Evolutionary conservation across 1,140 invertebrate genomes (phyloP).

Genomic region (Cyphomyrmex costatus): DNA sequence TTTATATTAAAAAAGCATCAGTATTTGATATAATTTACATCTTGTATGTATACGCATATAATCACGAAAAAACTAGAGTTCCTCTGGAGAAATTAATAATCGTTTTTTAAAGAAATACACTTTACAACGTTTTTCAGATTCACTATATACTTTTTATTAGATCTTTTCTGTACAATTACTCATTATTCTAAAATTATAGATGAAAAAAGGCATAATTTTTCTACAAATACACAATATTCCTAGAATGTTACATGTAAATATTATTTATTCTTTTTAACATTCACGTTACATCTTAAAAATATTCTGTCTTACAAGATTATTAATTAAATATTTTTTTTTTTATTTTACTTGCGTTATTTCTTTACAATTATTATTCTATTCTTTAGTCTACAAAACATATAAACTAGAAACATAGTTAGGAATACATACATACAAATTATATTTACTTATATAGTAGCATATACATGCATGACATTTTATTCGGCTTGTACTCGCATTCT

Average conservation of each 20-base stretch:
- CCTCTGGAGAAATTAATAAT: not conserved
- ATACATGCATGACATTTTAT: conserved; percentile 47
- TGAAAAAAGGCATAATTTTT: not conserved
- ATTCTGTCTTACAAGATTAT: not conserved
- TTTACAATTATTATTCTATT: not conserved
- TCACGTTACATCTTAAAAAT: no score
- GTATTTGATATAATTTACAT: not conserved
- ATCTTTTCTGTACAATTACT: not conserved
- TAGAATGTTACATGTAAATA: no score
- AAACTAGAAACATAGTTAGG: not conserved
- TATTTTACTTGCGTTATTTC: not conserved
- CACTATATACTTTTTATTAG: not conserved
- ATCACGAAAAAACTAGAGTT: not conserved
- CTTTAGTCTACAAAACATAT: not conserved
- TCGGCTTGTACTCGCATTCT: not conserved
- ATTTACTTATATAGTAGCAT: not conserved
- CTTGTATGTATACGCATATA: no score
- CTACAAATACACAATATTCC: no score
- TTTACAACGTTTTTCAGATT: not conserved
- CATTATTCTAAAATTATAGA: not conserved
- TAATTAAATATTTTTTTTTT: not conserved
- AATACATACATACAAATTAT: not conserved
- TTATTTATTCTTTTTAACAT: no score
- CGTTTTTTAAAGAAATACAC: not conserved
- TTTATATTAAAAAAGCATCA: not conserved